phyloP scores from a whole-genome alignment of 92 coral and sea anemone genomes.

The Epizoanthus illoricatus region DNA sequence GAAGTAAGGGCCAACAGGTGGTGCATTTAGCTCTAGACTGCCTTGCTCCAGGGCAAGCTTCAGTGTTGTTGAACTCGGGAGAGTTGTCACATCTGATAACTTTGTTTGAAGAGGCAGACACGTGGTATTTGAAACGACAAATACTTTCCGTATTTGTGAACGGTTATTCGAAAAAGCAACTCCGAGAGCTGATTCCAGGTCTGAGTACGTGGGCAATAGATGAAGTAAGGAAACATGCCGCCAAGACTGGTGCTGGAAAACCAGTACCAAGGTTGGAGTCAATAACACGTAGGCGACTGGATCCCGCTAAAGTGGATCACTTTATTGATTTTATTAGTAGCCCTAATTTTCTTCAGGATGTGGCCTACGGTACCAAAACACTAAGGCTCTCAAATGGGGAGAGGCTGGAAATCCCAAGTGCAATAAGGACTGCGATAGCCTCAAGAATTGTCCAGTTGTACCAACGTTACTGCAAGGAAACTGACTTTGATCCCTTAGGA shows the following conservation, averaged over 20 bases:
- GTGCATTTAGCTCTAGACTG: too few relatives aligned
- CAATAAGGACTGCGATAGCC: slow-evolving; percentile 60
- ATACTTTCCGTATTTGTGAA: too few relatives aligned
- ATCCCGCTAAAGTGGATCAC: slow-evolving; percentile 38
- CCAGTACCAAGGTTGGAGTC: slow-evolving; percentile 12
- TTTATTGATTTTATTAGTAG: slow-evolving; percentile 34
- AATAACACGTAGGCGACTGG: slow-evolving; percentile 4
- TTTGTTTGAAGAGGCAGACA: slow-evolving; percentile 23
- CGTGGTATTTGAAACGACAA: slow-evolving; percentile 12
- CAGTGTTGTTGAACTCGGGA: neutral
- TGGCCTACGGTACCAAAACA: slow-evolving; percentile 62
- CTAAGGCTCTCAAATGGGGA: slow-evolving; percentile 58
- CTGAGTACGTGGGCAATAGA: slow-evolving; percentile 52
- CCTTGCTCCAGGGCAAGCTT: too few relatives aligned
- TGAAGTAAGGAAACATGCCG: slow-evolving; percentile 47
- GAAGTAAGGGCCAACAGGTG: too few relatives aligned
- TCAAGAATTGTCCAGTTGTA: slow-evolving; percentile 62
- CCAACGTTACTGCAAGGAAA: slow-evolving; percentile 44
- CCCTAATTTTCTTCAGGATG: slow-evolving; percentile 63
- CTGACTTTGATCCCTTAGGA: slow-evolving; percentile 52
- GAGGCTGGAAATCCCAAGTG: slow-evolving; percentile 61
- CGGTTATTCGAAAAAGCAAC: neutral
- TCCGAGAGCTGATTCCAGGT: slow-evolving; percentile 36
- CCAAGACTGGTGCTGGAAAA: slow-evolving; percentile 33
- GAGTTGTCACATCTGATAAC: neutral